phyloP scores from a whole-genome alignment of 1,140 invertebrate species.

The Mycetomoellerius zeteki region DNA sequence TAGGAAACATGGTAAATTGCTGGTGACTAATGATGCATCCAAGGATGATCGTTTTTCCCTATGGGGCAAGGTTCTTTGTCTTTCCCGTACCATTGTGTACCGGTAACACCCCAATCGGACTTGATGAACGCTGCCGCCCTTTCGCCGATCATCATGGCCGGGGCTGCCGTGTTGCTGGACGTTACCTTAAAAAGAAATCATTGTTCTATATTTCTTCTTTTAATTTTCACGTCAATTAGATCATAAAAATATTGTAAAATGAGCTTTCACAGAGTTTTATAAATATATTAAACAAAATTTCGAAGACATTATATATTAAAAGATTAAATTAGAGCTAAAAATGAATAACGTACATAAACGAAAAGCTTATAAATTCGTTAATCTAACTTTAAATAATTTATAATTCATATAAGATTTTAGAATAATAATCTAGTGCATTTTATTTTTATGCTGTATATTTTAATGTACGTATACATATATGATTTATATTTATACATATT shows the following conservation, averaged over 20 bases:
- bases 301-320: neutral
- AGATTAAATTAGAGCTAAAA: neutral
- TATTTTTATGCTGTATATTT: neutral
- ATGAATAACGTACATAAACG: neutral
- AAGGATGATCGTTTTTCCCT: conserved; percentile 67
- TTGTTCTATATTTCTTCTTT: neutral
- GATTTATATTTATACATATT: neutral
- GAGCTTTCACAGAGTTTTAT: neutral
- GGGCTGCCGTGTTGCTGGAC: conserved; percentile 87
- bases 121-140: conserved; percentile 86
- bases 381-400: neutral
- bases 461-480: neutral
- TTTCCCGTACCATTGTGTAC: conserved; percentile 81
- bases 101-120: conserved; percentile 82
- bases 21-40: conserved; percentile 69
- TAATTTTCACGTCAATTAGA: neutral
- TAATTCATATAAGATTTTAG: neutral
- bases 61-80: conserved; percentile 62
- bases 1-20: conserved; percentile 78
- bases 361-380: neutral
- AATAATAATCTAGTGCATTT: neutral
- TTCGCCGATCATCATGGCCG: conserved; percentile 89
- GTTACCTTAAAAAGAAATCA: conserved; percentile 77
- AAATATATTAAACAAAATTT: no score
- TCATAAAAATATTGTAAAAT: neutral